These are phyloP conservation scores for Dromiciops gliroides DNA, from an alignment of 2,113 vertebrate genomes.

Conservation along the genomic window DNA sequence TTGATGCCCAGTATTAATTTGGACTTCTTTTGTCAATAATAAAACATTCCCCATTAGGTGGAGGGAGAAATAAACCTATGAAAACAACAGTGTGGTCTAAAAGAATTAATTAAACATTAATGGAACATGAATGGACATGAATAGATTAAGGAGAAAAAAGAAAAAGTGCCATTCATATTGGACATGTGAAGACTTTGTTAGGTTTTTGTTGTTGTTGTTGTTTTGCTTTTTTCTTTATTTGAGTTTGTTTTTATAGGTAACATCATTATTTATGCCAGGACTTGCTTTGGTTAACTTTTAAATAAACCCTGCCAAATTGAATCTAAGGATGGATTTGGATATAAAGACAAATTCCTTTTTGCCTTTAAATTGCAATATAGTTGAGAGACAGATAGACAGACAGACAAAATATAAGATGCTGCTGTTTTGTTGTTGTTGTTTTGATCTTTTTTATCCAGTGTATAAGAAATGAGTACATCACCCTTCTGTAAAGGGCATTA, in stretches of 20 bases:
- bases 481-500: neutral
- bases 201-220: no score
- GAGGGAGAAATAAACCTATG: neutral
- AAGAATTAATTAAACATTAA: neutral
- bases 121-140: neutral
- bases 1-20: neutral
- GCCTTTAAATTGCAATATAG: constrained; percentile 10
- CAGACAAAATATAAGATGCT: no score
- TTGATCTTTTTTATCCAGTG: neutral
- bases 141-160: constrained; percentile 2
- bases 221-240: no score
- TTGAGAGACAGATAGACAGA: neutral
- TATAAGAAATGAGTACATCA: neutral
- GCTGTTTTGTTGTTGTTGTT: no score
- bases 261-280: no score
- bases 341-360: neutral
- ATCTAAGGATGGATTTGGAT: neutral
- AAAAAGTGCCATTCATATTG: neutral
- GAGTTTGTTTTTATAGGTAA: no score
- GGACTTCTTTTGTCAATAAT: constrained; percentile 4
- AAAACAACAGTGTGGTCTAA: neutral
- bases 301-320: neutral
- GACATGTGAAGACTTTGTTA: neutral
- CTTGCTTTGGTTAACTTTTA: neutral
- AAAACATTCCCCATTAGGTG: neutral